phyloP scores from a whole-genome alignment of 1,140 invertebrate genomes.

The Conus betulinus region DNA sequence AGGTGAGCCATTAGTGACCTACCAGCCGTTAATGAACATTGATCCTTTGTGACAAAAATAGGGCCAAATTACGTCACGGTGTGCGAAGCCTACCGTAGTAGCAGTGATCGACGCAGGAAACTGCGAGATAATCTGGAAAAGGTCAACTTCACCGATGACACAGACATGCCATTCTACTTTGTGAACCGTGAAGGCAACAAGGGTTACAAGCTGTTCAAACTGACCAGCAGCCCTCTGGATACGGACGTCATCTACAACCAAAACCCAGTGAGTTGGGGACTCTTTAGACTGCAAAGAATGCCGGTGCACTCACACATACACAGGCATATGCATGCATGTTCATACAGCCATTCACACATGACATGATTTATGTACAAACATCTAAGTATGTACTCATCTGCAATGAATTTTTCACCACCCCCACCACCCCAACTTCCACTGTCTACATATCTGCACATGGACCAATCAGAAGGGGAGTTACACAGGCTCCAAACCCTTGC shows the following conservation, averaged over 20 bases:
- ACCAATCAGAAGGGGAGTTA: no score
- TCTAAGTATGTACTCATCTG: no score
- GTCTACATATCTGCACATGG: no score
- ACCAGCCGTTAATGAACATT: no score
- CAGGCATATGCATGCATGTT: no score
- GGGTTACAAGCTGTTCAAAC: conserved; percentile 60
- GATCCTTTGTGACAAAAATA: not conserved
- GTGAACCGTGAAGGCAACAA: conserved; percentile 63
- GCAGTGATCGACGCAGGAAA: conserved; percentile 41
- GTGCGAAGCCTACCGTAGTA: conserved; percentile 64
- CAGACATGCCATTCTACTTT: conserved; percentile 56
- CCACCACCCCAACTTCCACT: no score
- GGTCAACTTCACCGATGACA: conserved; percentile 62
- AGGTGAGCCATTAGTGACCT: no score
- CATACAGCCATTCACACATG: no score
- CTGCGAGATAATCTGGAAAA: conserved; percentile 61
- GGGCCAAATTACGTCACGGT: conserved; percentile 61
- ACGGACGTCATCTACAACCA: conserved; percentile 49
- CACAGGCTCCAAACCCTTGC: no score
- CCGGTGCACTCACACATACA: no score
- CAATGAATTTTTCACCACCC: no score
- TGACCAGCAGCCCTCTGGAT: conserved; percentile 43
- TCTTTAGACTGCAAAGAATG: conserved; percentile 40
- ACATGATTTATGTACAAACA: no score
- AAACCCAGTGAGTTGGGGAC: conserved; percentile 49